Evolutionary conservation across 2,797 vertebrate genomes (phyloP).

Genomic region (Pseudopleuronectes americanus): DNA sequence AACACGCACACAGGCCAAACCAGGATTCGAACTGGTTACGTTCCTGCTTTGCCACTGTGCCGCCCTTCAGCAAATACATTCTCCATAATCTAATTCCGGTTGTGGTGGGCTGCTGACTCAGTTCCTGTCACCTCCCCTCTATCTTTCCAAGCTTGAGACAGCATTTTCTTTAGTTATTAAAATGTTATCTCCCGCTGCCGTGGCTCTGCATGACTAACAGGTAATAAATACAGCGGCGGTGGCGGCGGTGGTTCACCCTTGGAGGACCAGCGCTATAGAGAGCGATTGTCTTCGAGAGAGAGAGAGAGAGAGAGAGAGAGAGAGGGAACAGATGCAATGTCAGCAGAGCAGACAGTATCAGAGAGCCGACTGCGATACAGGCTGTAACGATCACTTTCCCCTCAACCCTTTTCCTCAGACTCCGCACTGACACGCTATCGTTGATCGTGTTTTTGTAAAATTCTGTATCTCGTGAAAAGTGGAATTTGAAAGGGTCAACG

Average conservation of each 20-base stretch:
- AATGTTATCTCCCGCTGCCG: constrained; percentile 41
- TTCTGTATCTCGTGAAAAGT: background rate
- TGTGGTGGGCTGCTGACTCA: background rate
- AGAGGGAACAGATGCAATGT: constrained; percentile 66
- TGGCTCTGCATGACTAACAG: constrained; percentile 68
- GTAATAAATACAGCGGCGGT: constrained; percentile 63
- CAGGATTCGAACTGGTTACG: no score
- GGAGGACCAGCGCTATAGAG: constrained; percentile 46
- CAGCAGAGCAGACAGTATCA: constrained; percentile 68
- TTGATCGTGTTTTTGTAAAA: background rate
- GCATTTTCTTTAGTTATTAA: constrained; percentile 34
- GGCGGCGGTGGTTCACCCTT: constrained; percentile 55
- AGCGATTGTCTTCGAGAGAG: constrained; percentile 46
- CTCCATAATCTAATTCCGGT: background rate
- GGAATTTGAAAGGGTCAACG: constrained; percentile 16
- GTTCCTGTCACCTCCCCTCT: background rate
- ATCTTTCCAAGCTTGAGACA: constrained; percentile 25
- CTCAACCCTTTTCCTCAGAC: background rate
- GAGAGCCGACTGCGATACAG: constrained; percentile 50
- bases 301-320: constrained; percentile 26
- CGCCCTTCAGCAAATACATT: no score
- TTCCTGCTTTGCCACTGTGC: no score
- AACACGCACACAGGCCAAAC: no score
- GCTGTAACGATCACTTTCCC: constrained; percentile 17
- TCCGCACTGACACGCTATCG: no score